Evolutionary conservation across 2,113 vertebrate species (phyloP).

Genomic region (Otis tarda): DNA sequence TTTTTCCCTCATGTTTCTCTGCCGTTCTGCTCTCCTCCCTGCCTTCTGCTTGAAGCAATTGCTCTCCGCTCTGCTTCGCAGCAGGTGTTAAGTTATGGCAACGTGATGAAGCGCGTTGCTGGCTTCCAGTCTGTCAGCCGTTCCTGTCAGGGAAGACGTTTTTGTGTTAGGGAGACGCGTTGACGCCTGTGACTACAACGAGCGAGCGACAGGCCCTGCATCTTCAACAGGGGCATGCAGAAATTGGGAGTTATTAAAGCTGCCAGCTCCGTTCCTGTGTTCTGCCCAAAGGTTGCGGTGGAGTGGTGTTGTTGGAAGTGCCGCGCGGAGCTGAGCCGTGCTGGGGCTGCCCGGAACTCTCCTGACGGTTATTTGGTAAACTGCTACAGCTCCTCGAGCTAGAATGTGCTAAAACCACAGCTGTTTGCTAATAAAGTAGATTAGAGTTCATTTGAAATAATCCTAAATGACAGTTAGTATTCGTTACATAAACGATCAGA

Average conservation of each 20-base stretch:
- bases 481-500: not conserved
- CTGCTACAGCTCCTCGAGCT: fast-evolving
- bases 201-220: not conserved
- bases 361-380: fast-evolving
- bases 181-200: not conserved
- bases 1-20: not conserved
- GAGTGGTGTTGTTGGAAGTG: not conserved
- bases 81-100: slow-evolving; percentile 7
- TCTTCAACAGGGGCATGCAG: fast-evolving
- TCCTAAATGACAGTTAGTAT: not conserved
- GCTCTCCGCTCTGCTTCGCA: not conserved
- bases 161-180: not conserved
- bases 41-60: not conserved
- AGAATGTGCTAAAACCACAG: not conserved
- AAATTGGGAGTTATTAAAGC: not conserved
- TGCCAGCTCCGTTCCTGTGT: not conserved
- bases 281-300: not conserved
- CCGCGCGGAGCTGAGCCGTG: not conserved
- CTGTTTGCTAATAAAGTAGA: not conserved
- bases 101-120: not conserved
- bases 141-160: not conserved
- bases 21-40: not conserved
- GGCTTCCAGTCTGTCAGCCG: not conserved
- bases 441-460: not conserved
- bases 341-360: not conserved